Base-by-base conservation (phyloP, 2,113 vertebrate species). In the Dryoscopus gambensis region DNA sequence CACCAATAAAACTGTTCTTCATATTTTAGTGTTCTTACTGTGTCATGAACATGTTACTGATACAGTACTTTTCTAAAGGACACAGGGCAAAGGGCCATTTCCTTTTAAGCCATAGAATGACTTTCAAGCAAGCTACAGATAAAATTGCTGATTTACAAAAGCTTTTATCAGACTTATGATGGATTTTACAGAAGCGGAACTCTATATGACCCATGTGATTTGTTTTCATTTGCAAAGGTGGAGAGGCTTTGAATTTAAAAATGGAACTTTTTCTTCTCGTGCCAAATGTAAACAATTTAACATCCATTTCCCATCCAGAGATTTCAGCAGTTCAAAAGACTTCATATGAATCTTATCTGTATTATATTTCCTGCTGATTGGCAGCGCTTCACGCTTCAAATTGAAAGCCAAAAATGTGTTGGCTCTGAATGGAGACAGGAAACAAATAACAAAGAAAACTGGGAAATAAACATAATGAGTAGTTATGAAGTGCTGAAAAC, bases 251-350 rank as follows among this genome's bases (percentile, higher is more conserved):
- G 97, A 97, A 97, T 98, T 97, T 98, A 94, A 98, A 98, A 98
- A 97, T 94, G 95, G 97, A 98, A 97, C 94, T 37, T 98, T 98
- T 98, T 98, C 95, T 97, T 98, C 97, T 95, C 3, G 10, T 98
- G 97, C 97, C 97, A 98, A 98, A 97, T 89, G 78, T 97, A 98
- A 98, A 98, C 97, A 98, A 97, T 97, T 98, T 97, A 97, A 98
- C 97, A 96, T 97, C 94, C 87, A 97, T 97, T 98, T 98, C 96
- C 97, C 81, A 97, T 98, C 96, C 96, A 98, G 87, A 96, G 89
- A 96, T 96, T 97, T 97, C 96, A 97, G 94, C 59, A 98, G 97
- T 98, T 98, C 98, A 98, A 98, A 98, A 98, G 97, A 96, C 87
- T 97, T 98, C 97, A 96, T 96, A 97, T 94, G 96, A 98, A 97